A percentile compares a stretch with the other conserved stretches of the same genome.
phyloP scores from a whole-genome alignment of 2,888 invertebrate species.

The Thymelicus sylvestris region DNA sequence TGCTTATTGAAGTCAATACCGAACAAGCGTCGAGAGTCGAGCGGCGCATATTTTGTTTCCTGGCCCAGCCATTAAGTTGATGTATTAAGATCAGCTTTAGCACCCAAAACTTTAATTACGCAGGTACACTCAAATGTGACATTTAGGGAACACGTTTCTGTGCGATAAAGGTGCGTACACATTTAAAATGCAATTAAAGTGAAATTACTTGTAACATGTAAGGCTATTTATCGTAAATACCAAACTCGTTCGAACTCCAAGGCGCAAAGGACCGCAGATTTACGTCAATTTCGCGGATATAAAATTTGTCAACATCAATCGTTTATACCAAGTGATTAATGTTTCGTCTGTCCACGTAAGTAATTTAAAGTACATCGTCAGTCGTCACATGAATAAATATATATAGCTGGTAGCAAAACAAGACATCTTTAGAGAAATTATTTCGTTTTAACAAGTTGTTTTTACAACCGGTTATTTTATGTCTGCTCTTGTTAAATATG shows the following conservation, averaged over 20 bases:
- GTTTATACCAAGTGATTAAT: constrained; percentile 17
- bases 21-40: too few relatives aligned
- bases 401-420: too few relatives aligned
- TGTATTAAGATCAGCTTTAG: constrained; percentile 20
- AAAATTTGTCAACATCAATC: constrained; percentile 23
- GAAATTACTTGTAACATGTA: constrained; percentile 26
- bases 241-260: not conserved
- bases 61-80: not conserved
- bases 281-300: constrained; percentile 8
- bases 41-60: too few relatives aligned
- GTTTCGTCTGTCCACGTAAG: not conserved
- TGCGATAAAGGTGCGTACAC: constrained; percentile 19
- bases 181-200: constrained; percentile 33
- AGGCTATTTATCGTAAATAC: constrained; percentile 2
- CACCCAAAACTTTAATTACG: constrained; percentile 5
- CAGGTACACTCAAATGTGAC: constrained; percentile 16
- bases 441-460: too few relatives aligned
- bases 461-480: too few relatives aligned
- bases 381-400: too few relatives aligned
- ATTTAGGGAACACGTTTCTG: constrained; percentile 30
- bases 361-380: constrained; percentile 8
- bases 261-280: not conserved
- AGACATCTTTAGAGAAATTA: too few relatives aligned
- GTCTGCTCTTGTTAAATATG: too few relatives aligned
- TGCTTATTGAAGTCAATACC: too few relatives aligned